Conservation (phyloP, 2,113 vertebrate genomes). For the Esox niger region DNA sequence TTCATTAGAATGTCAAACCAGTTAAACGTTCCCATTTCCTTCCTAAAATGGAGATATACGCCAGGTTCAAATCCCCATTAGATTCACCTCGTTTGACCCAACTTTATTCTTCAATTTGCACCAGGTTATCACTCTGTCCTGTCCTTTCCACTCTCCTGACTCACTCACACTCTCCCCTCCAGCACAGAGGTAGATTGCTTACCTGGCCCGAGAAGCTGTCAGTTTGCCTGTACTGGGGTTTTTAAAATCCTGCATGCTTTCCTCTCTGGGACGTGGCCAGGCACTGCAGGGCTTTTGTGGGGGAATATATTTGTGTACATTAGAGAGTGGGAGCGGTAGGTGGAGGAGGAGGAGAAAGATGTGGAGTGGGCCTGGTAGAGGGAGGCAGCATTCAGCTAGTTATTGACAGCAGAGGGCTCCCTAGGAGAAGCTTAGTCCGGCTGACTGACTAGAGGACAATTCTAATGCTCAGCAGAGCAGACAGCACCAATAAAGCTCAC, state of each 20-base stretch:
- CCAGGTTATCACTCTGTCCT: neutral
- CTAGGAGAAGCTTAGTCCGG: conserved; percentile 2
- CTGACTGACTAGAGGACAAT: neutral
- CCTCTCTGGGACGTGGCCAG: neutral
- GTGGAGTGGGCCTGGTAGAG: neutral
- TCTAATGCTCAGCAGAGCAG: neutral
- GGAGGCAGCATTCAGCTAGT: neutral
- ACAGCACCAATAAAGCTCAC: neutral
- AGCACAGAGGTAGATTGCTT: conserved; percentile 5
- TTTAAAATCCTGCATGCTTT: neutral
- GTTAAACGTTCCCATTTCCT: too few species aligned
- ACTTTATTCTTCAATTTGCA: too few species aligned
- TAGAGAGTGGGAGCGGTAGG: conserved; percentile 6
- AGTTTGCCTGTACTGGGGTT: neutral
- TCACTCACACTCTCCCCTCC: neutral
- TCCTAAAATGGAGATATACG: too few species aligned
- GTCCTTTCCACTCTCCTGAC: neutral
- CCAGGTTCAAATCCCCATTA: too few species aligned
- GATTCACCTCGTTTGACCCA: too few species aligned
- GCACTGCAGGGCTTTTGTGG: conserved; percentile 22
- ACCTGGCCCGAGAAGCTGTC: conserved; percentile 4
- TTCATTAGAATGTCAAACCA: too few species aligned
- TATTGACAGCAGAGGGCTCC: conserved; percentile 8
- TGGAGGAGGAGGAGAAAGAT: conserved; percentile 3
- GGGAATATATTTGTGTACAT: conserved; percentile 35